Conservation (phyloP, 2,797 vertebrate genomes). For the Dendrocincla fuliginosa region DNA sequence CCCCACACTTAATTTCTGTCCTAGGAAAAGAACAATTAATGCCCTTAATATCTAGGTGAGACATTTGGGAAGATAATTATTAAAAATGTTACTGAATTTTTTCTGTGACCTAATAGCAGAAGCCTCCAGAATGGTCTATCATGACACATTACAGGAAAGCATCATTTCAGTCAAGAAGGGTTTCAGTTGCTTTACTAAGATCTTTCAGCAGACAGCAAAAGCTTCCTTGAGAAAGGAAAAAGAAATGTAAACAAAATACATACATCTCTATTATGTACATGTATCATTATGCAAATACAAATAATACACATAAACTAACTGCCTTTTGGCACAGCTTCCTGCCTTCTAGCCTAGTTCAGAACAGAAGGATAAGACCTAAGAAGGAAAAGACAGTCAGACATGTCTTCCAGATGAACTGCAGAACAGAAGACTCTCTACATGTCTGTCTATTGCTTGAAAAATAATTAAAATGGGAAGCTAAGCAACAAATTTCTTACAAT, state of each 20-base stretch:
- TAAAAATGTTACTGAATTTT: background rate
- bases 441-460: background rate
- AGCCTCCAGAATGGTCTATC: background rate
- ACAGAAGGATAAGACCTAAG: background rate
- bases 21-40: background rate
- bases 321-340: background rate
- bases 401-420: background rate
- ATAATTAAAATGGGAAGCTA: background rate
- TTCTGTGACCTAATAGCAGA: background rate
- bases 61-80: background rate
- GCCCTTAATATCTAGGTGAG: background rate
- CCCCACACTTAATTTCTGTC: background rate
- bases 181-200: background rate
- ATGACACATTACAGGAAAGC: background rate
- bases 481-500: background rate
- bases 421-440: background rate
- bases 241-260: background rate
- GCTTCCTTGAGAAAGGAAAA: background rate
- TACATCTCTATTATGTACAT: background rate
- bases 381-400: background rate
- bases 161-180: background rate
- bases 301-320: background rate
- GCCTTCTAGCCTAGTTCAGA: background rate
- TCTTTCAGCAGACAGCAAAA: background rate
- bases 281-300: background rate